Percentiles rank a stretch among this genome's conserved stretches.
Evolutionary conservation across 2,888 invertebrate genomes (phyloP).

Genomic region (Synanthedon myopaeformis): DNA sequence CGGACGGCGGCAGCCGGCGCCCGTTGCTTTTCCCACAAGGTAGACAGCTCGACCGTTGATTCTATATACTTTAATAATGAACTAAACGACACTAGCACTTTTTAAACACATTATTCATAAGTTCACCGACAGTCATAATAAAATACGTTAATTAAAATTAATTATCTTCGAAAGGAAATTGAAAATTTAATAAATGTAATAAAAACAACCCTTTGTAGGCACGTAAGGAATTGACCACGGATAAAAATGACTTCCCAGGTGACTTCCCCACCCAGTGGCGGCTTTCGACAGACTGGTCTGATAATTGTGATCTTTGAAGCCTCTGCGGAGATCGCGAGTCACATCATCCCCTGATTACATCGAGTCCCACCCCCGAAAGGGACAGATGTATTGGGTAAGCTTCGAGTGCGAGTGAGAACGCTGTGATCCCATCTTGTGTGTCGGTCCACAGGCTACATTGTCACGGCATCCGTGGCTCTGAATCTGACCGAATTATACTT

Average conservation of each 20-base stretch:
- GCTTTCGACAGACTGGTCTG: conserved; percentile 69
- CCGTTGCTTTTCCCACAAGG: conserved; percentile 74
- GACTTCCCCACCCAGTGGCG: conserved; percentile 60
- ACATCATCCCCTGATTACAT: conserved; percentile 71
- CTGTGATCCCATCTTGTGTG: conserved; percentile 74
- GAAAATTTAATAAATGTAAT: neutral
- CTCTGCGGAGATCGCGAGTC: conserved; percentile 66
- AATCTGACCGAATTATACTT: conserved; percentile 47
- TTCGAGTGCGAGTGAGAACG: conserved; percentile 36
- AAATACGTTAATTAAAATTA: neutral
- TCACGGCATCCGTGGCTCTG: conserved; percentile 54
- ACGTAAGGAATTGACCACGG: neutral
- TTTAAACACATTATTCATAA: conserved; percentile 2
- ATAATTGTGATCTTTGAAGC: conserved; percentile 70
- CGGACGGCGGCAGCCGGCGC: conserved; percentile 70
- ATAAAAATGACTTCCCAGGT: conserved; percentile 15
- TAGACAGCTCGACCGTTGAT: conserved; percentile 53
- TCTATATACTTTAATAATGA: conserved; percentile 7
- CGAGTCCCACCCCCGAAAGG: conserved; percentile 60
- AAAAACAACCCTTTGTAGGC: neutral
- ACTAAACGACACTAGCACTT: conserved; percentile 10
- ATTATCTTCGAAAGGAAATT: neutral
- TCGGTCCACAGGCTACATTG: conserved; percentile 69
- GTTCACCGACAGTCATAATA: neutral
- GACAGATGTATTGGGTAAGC: conserved; percentile 19